These are phyloP conservation scores for Oncorhynchus keta DNA, from an alignment of 2,113 vertebrate species.

Conservation along the genomic window DNA sequence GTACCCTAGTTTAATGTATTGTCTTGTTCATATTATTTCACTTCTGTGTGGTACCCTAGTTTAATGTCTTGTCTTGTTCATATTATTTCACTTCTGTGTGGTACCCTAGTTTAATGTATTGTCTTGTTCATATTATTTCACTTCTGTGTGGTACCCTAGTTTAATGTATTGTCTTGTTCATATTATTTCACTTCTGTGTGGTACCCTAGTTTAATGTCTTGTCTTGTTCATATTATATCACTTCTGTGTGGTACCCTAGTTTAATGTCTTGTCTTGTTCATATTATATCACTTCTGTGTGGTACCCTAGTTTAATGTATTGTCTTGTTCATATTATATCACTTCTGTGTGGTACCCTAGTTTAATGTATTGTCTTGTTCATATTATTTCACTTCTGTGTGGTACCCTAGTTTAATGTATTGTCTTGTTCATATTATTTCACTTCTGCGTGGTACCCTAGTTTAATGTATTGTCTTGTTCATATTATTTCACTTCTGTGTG, in stretches of 20 bases:
- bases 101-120: too few species aligned
- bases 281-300: slow-evolving; percentile 23
- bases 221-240: slow-evolving; percentile 22
- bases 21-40: too few species aligned
- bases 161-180: slow-evolving; percentile 31
- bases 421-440: too few species aligned
- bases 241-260: slow-evolving; percentile 20
- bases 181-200: slow-evolving; percentile 23
- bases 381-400: too few species aligned
- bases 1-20: too few species aligned
- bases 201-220: slow-evolving; percentile 36
- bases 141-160: slow-evolving; percentile 19
- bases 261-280: slow-evolving; percentile 31
- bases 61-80: too few species aligned
- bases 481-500: too few species aligned
- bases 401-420: too few species aligned
- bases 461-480: too few species aligned
- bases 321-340: slow-evolving; percentile 12
- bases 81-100: too few species aligned
- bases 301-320: slow-evolving; percentile 34
- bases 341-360: slow-evolving; percentile 19
- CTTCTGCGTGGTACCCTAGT: too few species aligned
- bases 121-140: slow-evolving; percentile 21
- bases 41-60: too few species aligned
- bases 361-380: slow-evolving; percentile 39